Base-by-base conservation (phyloP, 2,888 invertebrate genomes). In the Julus scanicus region DNA sequence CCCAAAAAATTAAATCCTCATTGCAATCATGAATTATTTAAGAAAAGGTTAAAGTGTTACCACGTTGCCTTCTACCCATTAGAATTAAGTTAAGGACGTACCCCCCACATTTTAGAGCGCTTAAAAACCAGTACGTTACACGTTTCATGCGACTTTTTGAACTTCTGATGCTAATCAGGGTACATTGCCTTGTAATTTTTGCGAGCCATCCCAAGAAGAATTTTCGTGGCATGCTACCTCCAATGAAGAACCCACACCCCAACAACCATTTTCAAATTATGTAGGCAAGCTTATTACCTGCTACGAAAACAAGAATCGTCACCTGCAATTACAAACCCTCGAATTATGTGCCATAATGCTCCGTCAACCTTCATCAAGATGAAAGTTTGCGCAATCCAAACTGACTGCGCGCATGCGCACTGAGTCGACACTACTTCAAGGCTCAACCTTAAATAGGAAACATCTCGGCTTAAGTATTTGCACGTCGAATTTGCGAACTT, bases 11-110 rank as follows among this genome's bases (percentile, higher is more conserved):
- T 71, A 71, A 71, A 71, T 6, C 71, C 71, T 29, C 71, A 13
- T 71, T 71, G 71, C 71, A 71, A 29, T 29, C 71, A 71, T 71
- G 71, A 71, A 71, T 71, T 71, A 71, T 71, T 71, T 71, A 71
- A 71, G 29, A 13, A 29, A 29, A 29, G 71, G 71, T 71, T 29
- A 71, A 71, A 29, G 29, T 29, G 71, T 63, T 63, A 13, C 15
- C 17, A 17, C 57, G 15, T 57, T 63, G 71, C n/a, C 71, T 71
- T 29, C n/a, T 71, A n/a, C 29, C 71, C 20, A 9, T n/a, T 11
- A 71, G n/a, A 71, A 29, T 71, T 71, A 29, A 71, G 71, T n/a
- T n/a, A n/a, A n/a, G 71, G 29, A 29, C 4, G 29, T 71, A 29
- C 71, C 71, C 29, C 71, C 71, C 71, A 71, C 71, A 71, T 71